These are phyloP conservation scores for Pygocentrus nattereri DNA, from an alignment of 2,797 vertebrate genomes.

Conservation along the genomic window DNA sequence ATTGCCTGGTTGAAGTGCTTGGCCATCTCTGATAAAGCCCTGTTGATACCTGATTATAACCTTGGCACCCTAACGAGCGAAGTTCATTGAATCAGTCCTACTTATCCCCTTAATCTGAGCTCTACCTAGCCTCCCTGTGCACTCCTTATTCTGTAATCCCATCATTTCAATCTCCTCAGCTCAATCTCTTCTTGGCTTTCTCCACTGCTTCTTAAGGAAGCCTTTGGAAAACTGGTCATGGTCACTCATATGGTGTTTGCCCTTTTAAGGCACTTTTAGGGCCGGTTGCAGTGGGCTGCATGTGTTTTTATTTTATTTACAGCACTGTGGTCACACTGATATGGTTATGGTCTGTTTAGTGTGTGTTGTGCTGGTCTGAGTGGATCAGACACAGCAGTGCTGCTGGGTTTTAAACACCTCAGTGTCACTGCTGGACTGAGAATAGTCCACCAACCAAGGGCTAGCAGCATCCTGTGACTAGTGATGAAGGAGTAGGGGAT, in stretches of 20 bases:
- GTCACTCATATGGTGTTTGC: not conserved
- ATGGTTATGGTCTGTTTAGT: too few relatives aligned
- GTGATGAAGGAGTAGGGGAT: too few relatives aligned
- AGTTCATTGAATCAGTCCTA: constrained; percentile 10
- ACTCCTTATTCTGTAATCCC: constrained; percentile 64
- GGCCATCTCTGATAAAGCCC: not conserved
- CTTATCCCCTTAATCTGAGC: constrained; percentile 66
- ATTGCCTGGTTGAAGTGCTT: too few relatives aligned
- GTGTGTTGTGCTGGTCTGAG: too few relatives aligned
- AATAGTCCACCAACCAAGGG: too few relatives aligned
- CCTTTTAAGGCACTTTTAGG: not conserved
- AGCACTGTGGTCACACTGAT: too few relatives aligned
- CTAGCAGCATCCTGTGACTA: too few relatives aligned
- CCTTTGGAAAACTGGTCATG: not conserved
- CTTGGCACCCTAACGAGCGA: constrained; percentile 55
- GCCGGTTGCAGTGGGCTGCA: too few relatives aligned
- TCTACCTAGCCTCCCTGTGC: constrained; percentile 4
- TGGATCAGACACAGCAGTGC: too few relatives aligned
- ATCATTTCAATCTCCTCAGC: constrained; percentile 50
- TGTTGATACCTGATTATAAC: constrained; percentile 54
- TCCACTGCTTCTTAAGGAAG: not conserved
- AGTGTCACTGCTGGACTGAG: too few relatives aligned
- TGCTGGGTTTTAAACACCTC: too few relatives aligned
- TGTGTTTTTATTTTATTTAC: too few relatives aligned
- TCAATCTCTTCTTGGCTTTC: constrained; percentile 16